Conservation (phyloP, 1,140 invertebrate genomes). For the Apis florea region DNA sequence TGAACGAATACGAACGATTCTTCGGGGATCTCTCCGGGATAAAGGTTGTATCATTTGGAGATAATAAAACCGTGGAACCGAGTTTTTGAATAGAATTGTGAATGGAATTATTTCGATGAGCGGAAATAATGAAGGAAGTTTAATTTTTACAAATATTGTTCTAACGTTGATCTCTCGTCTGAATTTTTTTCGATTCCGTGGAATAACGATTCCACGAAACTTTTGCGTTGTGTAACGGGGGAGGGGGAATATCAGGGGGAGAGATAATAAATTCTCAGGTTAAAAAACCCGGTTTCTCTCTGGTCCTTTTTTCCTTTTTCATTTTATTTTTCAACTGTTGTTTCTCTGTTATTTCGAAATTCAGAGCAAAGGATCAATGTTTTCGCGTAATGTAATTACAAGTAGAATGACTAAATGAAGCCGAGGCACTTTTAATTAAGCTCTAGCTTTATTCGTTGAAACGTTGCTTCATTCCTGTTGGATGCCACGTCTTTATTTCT, state of each 20-base stretch:
- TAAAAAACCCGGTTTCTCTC: too few relatives aligned
- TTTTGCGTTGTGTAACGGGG: too few relatives aligned
- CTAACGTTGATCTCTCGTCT: too few relatives aligned
- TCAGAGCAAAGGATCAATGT: neutral
- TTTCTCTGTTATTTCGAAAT: neutral
- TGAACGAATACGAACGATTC: neutral
- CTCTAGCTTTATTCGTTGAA: conserved; percentile 8
- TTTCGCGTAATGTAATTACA: neutral
- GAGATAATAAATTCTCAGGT: too few relatives aligned
- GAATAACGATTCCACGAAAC: too few relatives aligned
- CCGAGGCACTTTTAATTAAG: conserved; percentile 23
- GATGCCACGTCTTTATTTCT: conserved; percentile 24
- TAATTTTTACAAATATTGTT: too few relatives aligned
- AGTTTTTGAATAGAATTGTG: neutral
- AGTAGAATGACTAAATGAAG: conserved; percentile 9
- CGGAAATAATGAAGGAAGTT: too few relatives aligned
- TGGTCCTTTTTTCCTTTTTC: too few relatives aligned
- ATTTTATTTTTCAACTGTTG: too few relatives aligned
- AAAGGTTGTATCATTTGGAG: neutral
- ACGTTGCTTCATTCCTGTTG: neutral
- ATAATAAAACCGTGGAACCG: neutral
- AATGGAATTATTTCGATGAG: too few relatives aligned
- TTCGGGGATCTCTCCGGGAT: neutral
- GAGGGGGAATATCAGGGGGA: too few relatives aligned
- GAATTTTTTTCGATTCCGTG: too few relatives aligned